Evolutionary conservation across 1,140 invertebrate species (phyloP).

Genomic region (Drusus annulatus): DNA sequence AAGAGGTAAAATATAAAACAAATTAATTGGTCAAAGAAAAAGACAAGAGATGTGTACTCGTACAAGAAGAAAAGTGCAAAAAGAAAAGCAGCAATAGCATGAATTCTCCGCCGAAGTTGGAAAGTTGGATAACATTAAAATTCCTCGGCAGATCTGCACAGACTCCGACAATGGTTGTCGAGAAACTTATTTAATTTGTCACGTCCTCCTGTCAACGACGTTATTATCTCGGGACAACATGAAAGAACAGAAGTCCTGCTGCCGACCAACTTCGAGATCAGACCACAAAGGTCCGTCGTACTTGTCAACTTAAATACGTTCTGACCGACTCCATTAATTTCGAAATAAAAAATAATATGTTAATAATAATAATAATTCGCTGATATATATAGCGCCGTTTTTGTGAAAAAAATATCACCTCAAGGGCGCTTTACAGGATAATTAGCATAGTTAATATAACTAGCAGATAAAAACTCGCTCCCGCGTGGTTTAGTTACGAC

Average conservation of each 20-base stretch:
- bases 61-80: not conserved
- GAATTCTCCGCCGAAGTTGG: not conserved
- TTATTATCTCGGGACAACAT: constrained; percentile 30
- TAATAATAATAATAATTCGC: no score
- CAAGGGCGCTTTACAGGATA: no score
- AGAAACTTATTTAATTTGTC: constrained; percentile 40
- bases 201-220: constrained; percentile 38
- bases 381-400: no score
- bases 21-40: not conserved
- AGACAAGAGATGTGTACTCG: not conserved
- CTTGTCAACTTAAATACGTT: not conserved
- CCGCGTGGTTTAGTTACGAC: no score
- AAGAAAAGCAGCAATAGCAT: not conserved
- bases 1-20: not conserved
- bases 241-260: not conserved
- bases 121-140: constrained; percentile 27
- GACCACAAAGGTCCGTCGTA: not conserved
- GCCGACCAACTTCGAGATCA: not conserved
- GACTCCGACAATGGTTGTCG: constrained; percentile 25
- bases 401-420: no score
- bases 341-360: not conserved
- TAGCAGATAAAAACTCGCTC: no score
- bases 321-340: not conserved
- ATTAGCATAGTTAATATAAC: no score
- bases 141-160: constrained; percentile 31